Evolutionary conservation across 1,140 invertebrate species (phyloP).

Genomic region (Odontomachus brunneus): DNA sequence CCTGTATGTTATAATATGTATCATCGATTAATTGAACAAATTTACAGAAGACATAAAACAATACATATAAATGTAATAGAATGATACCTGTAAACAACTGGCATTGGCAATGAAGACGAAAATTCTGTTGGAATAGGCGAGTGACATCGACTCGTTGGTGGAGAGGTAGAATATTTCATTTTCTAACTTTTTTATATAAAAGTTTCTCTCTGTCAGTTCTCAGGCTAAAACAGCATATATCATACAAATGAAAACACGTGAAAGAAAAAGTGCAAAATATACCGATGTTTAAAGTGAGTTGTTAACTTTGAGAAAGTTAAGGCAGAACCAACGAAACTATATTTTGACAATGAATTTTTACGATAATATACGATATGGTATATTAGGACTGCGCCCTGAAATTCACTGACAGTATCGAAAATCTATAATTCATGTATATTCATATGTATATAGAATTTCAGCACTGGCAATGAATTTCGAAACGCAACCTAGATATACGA

Average conservation of each 20-base stretch:
- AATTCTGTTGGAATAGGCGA: conserved; percentile 81
- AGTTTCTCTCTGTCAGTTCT: not conserved
- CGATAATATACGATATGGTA: too few species aligned
- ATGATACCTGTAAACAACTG: conserved; percentile 84
- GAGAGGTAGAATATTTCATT: conserved; percentile 90
- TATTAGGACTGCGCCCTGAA: too few species aligned
- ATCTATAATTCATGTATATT: too few species aligned
- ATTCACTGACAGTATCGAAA: too few species aligned
- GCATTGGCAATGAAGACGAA: conserved; percentile 82
- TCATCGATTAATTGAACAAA: not conserved
- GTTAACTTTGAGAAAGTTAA: not conserved
- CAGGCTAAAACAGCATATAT: not conserved
- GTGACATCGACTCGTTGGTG: conserved; percentile 83
- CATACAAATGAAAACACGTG: not conserved
- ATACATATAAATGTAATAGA: not conserved
- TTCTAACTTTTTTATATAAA: conserved; percentile 65
- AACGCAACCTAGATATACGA: too few species aligned
- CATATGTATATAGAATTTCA: too few species aligned
- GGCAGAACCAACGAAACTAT: too few species aligned
- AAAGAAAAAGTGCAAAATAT: not conserved
- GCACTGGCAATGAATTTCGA: too few species aligned
- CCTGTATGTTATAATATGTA: conserved; percentile 83
- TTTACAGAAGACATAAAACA: not conserved
- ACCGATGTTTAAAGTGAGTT: not conserved
- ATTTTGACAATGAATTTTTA: too few species aligned